Base-by-base conservation (phyloP, 2,888 invertebrate genomes). In the Pandemis heparana region DNA sequence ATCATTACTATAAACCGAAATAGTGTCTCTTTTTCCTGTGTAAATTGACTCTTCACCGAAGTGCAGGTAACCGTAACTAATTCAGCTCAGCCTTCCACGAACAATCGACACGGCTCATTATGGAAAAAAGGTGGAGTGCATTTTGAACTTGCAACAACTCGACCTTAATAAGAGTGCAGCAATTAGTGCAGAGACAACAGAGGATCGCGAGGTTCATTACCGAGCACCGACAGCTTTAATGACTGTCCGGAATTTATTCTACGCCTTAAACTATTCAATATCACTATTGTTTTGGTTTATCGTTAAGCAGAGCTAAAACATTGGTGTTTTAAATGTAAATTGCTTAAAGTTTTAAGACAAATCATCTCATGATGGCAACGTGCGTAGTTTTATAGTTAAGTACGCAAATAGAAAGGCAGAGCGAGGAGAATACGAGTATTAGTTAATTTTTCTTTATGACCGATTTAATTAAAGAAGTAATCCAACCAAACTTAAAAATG, bases 111-210 rank as follows among this genome's bases (percentile, higher is more conserved):
- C 48, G 32, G 65, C 74, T 74, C 74, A 74, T 74, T 60, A 74
- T 65, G 69, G 39, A 14, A 69, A 65, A 53, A 67, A 70, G 75
- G 61, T 77, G 75, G 77, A 82, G 83, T 86, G 84, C 83, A 87
- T 87, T 86, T 85, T 84, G 85, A 85, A 82, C 83, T 83, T 82
- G 83, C 83, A 81, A 79, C 79, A 75, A 81, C 85, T 85, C 85
- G 87, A 85, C 87, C 88, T 88, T 85, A 88, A 89, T 89, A 88
- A 87, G 85, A 81, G 84, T 82, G 84, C 83, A 81, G 86, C 89
- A 89, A 89, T 89, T 89, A 89, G 85, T 77, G 75, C 38, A 43
- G 79, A 83, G 83, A 87, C 87, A 87, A 86, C 86, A 81, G 84
- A 77, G 80, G 77, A 83, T 82, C 78, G 75, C 72, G 77, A 77